Base-by-base conservation (phyloP, 2,113 vertebrate genomes). In the Tachuris rubrigastra region DNA sequence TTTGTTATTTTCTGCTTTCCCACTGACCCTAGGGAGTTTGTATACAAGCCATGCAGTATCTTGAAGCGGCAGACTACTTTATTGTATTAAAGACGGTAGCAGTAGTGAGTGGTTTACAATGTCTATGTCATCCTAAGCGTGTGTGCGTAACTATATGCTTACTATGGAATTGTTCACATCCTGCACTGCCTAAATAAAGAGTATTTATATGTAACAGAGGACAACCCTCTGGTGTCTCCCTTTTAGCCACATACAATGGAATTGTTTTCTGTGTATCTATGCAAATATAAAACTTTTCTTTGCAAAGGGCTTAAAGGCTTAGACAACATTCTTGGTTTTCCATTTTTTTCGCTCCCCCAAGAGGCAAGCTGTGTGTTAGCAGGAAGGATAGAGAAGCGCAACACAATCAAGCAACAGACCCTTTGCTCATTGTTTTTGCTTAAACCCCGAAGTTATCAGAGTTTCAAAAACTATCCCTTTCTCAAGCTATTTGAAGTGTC, bases 191-290 rank as follows among this genome's bases (percentile, higher is more conserved):
- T 96, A 87, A 90, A 81, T 55, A 95, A 92, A 89, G 35, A 68
- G 16, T 79, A 82, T 96, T 97, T 96, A 82, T 39, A 72, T 52
- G 77, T 52, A 17, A 56, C 42, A 80, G 84, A 95, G 88, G 68
- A 86, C 25, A 72, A 72, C 33, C 69, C 42, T 75, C 66, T 3
- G 16, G 39, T 62, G 41, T 89, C 42, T 20, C 53, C 69, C 74
- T 88, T 92, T 89, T 25, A 75, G 50, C 66, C 79, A 85, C 63
- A 85, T 79, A 92, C 94, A 96, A 10, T 47, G 55, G 37, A 47
- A 95, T 46, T 58, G 16, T 96, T 95, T 94, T 73, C 87, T 88
- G 89, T 92, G 62, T 76, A 92, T 63, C 86, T 95, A 59, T 56
- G 90, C 13, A 87, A 58, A 89, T 62, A 89, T 53, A 96, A 96